phyloP scores from a whole-genome alignment of 1,140 invertebrate species.

The Delia radicum region DNA sequence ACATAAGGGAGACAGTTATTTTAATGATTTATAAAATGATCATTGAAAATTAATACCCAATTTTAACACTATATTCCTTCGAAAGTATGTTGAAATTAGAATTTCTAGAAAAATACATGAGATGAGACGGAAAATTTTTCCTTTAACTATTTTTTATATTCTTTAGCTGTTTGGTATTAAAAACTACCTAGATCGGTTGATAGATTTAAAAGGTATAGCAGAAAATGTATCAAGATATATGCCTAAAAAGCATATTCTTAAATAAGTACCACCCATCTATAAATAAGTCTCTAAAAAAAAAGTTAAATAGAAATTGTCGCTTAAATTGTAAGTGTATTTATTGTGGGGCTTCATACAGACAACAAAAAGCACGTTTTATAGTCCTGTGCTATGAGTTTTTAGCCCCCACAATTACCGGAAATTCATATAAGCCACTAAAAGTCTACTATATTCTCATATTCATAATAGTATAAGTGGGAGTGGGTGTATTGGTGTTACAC shows the following conservation, averaged over 20 bases:
- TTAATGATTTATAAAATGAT: too few species aligned
- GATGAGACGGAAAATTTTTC: not conserved
- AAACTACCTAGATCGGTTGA: too few species aligned
- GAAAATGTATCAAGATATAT: too few species aligned
- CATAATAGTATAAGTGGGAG: not conserved
- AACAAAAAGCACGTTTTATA: conserved; percentile 9
- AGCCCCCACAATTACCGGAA: conserved; percentile 47
- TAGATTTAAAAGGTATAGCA: too few species aligned
- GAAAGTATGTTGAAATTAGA: not conserved
- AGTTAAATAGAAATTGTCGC: conserved; percentile 3
- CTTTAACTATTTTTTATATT: too few species aligned
- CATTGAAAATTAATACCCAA: too few species aligned
- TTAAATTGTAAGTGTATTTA: not conserved
- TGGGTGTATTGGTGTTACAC: not conserved
- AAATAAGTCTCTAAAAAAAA: not conserved
- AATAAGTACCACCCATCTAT: not conserved
- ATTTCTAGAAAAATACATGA: not conserved
- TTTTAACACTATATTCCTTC: not conserved
- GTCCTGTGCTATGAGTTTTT: not conserved
- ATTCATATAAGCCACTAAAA: conserved; percentile 35
- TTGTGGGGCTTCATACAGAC: not conserved
- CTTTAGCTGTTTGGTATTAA: too few species aligned
- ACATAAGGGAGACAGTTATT: too few species aligned
- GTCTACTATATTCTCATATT: too few species aligned
- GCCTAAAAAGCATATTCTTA: not conserved